phyloP scores from a whole-genome alignment of 1,140 invertebrate genomes.

The Lepidotrigona ventralis region DNA sequence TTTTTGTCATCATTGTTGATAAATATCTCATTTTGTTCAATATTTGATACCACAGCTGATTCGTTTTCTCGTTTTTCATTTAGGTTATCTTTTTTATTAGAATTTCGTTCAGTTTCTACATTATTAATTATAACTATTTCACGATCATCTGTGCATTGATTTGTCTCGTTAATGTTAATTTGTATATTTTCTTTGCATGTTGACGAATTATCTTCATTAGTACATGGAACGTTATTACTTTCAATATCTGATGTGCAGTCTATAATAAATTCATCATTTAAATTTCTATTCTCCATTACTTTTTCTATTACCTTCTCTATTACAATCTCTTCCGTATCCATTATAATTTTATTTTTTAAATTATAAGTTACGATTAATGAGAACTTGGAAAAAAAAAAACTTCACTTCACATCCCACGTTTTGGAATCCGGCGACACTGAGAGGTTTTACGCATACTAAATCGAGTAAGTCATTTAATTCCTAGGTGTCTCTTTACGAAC shows the following conservation, averaged over 20 bases:
- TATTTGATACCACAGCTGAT: not conserved
- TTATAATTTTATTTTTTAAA: not conserved
- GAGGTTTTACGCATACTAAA: too few relatives aligned
- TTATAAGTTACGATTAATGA: not conserved
- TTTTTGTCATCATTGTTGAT: not conserved
- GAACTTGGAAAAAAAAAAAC: not conserved
- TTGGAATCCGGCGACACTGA: too few relatives aligned
- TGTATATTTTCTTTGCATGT: not conserved
- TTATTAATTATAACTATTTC: not conserved
- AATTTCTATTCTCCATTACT: not conserved
- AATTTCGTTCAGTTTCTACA: not conserved
- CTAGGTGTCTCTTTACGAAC: too few relatives aligned
- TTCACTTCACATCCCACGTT: not conserved
- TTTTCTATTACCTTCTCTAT: not conserved
- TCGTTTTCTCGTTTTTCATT: not conserved
- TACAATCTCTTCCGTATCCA: constrained; percentile 31
- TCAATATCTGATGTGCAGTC: not conserved
- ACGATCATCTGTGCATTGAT: not conserved
- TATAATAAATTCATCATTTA: not conserved
- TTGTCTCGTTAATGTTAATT: not conserved
- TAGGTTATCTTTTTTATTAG: not conserved
- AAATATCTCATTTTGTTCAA: not conserved
- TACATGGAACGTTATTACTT: not conserved
- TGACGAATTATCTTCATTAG: not conserved
- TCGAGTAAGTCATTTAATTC: too few relatives aligned